Conservation (phyloP, 2,113 vertebrate species). For the Ochotona curzoniae region DNA sequence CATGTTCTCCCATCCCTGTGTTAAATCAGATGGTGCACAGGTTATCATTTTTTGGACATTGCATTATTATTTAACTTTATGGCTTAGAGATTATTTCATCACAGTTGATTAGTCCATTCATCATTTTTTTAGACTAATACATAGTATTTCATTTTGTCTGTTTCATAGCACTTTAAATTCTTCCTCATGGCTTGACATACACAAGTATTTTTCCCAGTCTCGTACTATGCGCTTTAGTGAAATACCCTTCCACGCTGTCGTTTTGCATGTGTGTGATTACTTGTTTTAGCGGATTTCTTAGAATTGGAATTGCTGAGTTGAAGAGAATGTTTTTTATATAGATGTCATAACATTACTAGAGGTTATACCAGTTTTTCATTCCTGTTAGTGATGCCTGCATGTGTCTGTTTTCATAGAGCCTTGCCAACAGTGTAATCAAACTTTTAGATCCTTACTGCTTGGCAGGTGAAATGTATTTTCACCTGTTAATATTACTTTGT, state of each 20-base stretch:
- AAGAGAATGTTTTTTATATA: neutral
- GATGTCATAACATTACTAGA: neutral
- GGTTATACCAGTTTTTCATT: neutral
- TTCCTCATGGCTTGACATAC: neutral
- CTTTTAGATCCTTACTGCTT: neutral
- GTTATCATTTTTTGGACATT: neutral
- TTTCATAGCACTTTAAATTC: neutral
- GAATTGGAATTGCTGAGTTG: neutral
- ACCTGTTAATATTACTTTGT: neutral
- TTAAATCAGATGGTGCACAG: neutral
- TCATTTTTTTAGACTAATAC: neutral
- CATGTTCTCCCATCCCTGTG: neutral
- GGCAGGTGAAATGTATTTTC: neutral
- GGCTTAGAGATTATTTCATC: neutral
- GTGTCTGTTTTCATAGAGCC: neutral
- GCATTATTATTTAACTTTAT: neutral
- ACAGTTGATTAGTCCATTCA: neutral
- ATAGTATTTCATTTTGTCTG: neutral
- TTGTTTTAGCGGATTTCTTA: conserved; percentile 14
- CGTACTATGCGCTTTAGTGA: neutral
- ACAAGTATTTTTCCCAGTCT: neutral
- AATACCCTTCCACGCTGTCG: neutral
- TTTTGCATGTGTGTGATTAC: neutral
- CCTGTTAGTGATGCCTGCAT: rapidly evolving
- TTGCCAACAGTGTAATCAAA: neutral